Percentiles rank a stretch among this genome's conserved stretches.
Evolutionary conservation across 2,888 invertebrate species (phyloP).

Genomic region (Nymphalis polychloros): DNA sequence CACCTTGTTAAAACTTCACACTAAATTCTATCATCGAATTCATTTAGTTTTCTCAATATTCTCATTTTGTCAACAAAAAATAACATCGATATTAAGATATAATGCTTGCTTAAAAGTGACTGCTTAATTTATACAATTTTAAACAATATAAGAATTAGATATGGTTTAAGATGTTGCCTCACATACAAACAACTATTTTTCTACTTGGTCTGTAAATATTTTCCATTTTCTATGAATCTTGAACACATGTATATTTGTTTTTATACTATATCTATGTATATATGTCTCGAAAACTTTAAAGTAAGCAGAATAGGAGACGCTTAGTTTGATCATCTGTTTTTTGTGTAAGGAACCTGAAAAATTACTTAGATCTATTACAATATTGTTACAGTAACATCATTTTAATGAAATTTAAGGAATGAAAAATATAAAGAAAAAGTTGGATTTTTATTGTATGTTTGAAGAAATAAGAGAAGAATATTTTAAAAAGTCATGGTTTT

Average conservation of each 20-base stretch:
- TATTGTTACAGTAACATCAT: neutral
- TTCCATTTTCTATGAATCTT: slow-evolving; percentile 36
- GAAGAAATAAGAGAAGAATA: neutral
- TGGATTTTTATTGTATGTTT: neutral
- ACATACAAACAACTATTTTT: slow-evolving; percentile 53
- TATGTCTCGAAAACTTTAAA: slow-evolving; percentile 20
- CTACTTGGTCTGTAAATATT: slow-evolving; percentile 45
- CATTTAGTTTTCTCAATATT: slow-evolving; percentile 13
- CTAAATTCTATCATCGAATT: slow-evolving; percentile 18
- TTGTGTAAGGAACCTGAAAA: slow-evolving; percentile 4
- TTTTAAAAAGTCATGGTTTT: neutral
- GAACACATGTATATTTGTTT: slow-evolving; percentile 25
- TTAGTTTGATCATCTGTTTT: neutral
- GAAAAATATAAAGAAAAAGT: neutral
- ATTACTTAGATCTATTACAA: neutral
- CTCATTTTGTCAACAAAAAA: slow-evolving; percentile 16
- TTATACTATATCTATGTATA: slow-evolving; percentile 7
- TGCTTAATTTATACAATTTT: slow-evolving; percentile 57
- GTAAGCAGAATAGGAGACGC: slow-evolving; percentile 21
- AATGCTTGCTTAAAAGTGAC: slow-evolving; percentile 58
- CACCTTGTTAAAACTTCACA: slow-evolving; percentile 25
- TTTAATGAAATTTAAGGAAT: neutral
- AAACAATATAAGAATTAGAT: slow-evolving; percentile 50
- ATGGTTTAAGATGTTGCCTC: slow-evolving; percentile 48
- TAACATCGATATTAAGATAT: slow-evolving; percentile 54